Evolutionary conservation across 1,140 invertebrate species (phyloP).

Genomic region (Tribolium madens): DNA sequence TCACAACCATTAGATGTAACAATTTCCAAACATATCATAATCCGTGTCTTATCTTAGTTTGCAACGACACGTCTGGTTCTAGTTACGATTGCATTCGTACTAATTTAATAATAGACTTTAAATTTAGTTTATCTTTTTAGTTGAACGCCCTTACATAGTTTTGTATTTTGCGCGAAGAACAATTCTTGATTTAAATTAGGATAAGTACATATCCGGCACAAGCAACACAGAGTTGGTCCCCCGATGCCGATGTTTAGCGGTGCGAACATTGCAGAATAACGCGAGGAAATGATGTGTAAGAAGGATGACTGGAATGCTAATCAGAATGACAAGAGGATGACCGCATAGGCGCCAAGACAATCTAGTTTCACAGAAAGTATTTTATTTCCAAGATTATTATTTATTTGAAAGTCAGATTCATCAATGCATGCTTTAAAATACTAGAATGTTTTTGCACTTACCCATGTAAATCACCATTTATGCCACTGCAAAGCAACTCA

Average conservation of each 20-base stretch:
- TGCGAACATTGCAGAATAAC: conserved; percentile 50
- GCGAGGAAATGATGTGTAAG: conserved; percentile 62
- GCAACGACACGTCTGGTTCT: conserved; percentile 42
- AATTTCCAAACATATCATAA: conserved; percentile 43
- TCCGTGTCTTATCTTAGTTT: conserved; percentile 38
- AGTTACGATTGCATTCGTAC: conserved; percentile 41
- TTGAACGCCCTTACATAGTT: conserved; percentile 54
- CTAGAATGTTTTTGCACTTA: background rate
- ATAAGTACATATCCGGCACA: conserved; percentile 45
- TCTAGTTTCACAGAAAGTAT: background rate
- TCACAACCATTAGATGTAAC: conserved; percentile 16
- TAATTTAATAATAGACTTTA: conserved; percentile 49
- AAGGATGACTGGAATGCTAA: conserved; percentile 56
- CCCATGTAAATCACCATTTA: conserved; percentile 31
- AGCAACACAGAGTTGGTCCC: conserved; percentile 7
- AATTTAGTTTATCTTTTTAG: conserved; percentile 56
- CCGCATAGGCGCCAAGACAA: conserved; percentile 10
- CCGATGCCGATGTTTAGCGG: conserved; percentile 44
- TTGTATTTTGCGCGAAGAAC: conserved; percentile 54
- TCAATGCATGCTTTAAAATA: background rate
- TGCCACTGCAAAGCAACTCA: background rate
- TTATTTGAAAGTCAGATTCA: too few species aligned
- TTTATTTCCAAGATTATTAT: too few species aligned
- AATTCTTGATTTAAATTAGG: conserved; percentile 57
- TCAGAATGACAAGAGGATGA: conserved; percentile 43